Percentiles rank a stretch among this genome's conserved stretches.
Conservation (phyloP, 30 jellyfish, hydroid and myxozoan genomes). For the Aurelia coerulea region DNA sequence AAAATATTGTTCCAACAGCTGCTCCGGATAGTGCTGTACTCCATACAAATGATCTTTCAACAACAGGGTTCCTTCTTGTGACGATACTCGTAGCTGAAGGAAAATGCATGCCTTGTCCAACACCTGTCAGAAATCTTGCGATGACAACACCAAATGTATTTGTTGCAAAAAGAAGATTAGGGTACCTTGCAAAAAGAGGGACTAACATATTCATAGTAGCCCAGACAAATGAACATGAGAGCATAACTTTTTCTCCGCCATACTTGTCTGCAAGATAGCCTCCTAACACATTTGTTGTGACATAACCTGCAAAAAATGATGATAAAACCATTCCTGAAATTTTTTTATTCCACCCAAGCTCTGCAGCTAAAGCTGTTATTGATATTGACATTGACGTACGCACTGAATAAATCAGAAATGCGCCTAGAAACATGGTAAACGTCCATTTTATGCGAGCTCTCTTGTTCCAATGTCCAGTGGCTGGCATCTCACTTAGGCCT, state of each 20-base stretch:
- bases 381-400: slow-evolving; percentile 98
- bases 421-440: slow-evolving; percentile 73
- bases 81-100: slow-evolving; percentile 89
- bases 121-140: slow-evolving; percentile 96
- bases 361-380: slow-evolving; percentile 81
- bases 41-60: slow-evolving; percentile 87
- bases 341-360: slow-evolving; percentile 98
- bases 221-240: slow-evolving; percentile 81
- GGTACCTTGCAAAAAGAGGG: slow-evolving; percentile 85
- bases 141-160: slow-evolving; percentile 82
- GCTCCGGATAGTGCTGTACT: slow-evolving; percentile 93
- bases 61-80: slow-evolving; percentile 77
- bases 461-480: slow-evolving; percentile 81
- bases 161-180: slow-evolving; percentile 53
- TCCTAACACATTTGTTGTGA: slow-evolving; percentile 91
- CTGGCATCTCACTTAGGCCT: slow-evolving; percentile 5
- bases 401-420: slow-evolving; percentile 86
- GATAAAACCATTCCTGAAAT: slow-evolving; percentile 98
- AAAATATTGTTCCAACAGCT: slow-evolving; percentile 86
- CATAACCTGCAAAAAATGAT: slow-evolving; percentile 97
- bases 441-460: slow-evolving; percentile 90
- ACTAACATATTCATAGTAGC: slow-evolving; percentile 71
- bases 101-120: slow-evolving; percentile 98
- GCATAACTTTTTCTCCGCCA: slow-evolving; percentile 94
- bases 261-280: slow-evolving; percentile 96